These are phyloP conservation scores for Drosophila eugracilis DNA, from an alignment of 1,140 invertebrate species.

Conservation along the genomic window DNA sequence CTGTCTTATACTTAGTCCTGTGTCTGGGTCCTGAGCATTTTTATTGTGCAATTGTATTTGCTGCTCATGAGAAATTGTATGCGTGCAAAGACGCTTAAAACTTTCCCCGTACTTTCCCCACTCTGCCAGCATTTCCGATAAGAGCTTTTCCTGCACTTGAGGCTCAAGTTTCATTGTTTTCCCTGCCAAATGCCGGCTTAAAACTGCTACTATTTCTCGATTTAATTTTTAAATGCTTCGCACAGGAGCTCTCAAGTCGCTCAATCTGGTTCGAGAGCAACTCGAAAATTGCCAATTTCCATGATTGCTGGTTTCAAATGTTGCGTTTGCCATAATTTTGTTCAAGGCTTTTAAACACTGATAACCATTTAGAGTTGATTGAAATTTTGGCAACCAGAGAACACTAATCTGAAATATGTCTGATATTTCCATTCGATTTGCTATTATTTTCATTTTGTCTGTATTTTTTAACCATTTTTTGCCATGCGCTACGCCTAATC, in stretches of 20 bases:
- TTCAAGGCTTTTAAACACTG: constrained; percentile 4
- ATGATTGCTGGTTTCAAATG: constrained; percentile 9
- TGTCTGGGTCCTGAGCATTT: constrained; percentile 27
- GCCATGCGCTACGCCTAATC: constrained; percentile 20
- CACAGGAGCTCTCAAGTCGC: constrained; percentile 12
- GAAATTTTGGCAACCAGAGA: constrained; percentile 26
- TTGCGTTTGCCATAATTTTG: constrained; percentile 3
- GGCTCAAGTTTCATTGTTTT: constrained; percentile 64
- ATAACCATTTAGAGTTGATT: constrained; percentile 39
- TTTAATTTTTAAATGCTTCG: constrained; percentile 61
- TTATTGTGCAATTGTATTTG: constrained; percentile 83
- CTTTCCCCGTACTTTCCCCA: constrained; percentile 58
- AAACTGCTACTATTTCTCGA: constrained; percentile 47
- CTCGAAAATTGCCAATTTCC: constrained; percentile 28
- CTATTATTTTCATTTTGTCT: constrained; percentile 31
- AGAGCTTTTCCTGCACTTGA: constrained; percentile 68
- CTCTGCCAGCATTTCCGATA: constrained; percentile 47
- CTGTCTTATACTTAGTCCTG: constrained; percentile 24
- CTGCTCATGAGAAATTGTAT: constrained; percentile 81
- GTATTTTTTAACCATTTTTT: constrained; percentile 18
- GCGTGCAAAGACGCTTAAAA: constrained; percentile 80
- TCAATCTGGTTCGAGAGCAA: constrained; percentile 12
- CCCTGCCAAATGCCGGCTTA: constrained; percentile 61
- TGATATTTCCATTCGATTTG: constrained; percentile 40
- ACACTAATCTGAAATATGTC: constrained; percentile 32